Base-by-base conservation (phyloP, 2,113 vertebrate species). In the Leucopsar rothschildi region DNA sequence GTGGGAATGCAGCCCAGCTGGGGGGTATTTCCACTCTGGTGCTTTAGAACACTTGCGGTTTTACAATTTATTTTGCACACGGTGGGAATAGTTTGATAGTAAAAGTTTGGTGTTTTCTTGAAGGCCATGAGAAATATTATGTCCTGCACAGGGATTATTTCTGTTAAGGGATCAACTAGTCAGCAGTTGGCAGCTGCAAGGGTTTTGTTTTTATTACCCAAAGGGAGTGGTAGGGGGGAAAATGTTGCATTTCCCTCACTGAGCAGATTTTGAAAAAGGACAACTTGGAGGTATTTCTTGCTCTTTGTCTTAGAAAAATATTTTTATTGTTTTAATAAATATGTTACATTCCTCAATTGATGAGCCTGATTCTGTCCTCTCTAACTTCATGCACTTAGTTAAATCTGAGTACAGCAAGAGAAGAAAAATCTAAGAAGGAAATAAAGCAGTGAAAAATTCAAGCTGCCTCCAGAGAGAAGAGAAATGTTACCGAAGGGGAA, bases 1-100 rank as follows among this genome's bases (percentile, higher is more conserved):
- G n/a, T 83, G 86, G 88, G 90, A 88, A 71, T 71, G 53, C 61
- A 92, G 79, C 80, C 65, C 90, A 92, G 92, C 90, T 83, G 82
- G 47, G 76, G 88, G 92, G 8, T 93, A 16, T 95, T 97, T 94
- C 93, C 75, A 86, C 35, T 83, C 84, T 65, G 76, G 35, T 90
- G 81, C 70, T 82, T 92, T 78, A 77, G 47, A 93, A 37, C 60
- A 44, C 76, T 88, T 93, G 71, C 0, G 2, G 71, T 80, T 83
- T 45, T 42, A 55, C 28, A 10, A 60, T 84, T 86, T 76, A 44
- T 71, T 94, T 95, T 86, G 82, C 82, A 66, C 94, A 20, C 29
- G 24, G 37, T 45, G 52, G 53, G 59, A 39, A 10, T 61, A 44
- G 75, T 90, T 94, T 80, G 81, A 56, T 73, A 90, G 59, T 37